These are phyloP conservation scores for Cephalopachus bancanus DNA, from an alignment of 2,797 vertebrate species.

Conservation along the genomic window DNA sequence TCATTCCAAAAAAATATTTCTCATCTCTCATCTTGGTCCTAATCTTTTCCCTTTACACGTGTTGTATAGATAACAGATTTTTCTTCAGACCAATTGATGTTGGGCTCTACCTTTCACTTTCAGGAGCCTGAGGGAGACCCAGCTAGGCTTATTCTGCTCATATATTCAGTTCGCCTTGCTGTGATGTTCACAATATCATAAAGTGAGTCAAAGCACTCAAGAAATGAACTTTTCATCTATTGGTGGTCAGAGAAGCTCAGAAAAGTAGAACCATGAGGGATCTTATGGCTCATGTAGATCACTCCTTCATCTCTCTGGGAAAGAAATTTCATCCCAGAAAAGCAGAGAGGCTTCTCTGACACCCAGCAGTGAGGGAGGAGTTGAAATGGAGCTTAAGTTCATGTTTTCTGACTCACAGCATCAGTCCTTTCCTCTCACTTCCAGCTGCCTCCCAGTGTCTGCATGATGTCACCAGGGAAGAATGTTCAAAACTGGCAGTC, in stretches of 20 bases:
- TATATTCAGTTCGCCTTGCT: neutral
- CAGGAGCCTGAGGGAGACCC: neutral
- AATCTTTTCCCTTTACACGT: neutral
- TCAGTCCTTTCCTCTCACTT: neutral
- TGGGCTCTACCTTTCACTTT: neutral
- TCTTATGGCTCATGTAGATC: neutral
- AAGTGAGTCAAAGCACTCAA: neutral
- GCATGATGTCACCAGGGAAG: neutral
- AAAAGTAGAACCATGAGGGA: neutral
- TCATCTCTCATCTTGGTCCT: neutral
- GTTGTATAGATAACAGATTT: neutral
- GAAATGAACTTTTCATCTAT: neutral
- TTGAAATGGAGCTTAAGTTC: neutral
- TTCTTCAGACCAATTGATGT: neutral
- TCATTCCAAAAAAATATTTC: neutral
- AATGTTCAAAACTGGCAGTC: neutral
- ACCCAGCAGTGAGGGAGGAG: rapidly evolving
- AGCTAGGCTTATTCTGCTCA: neutral
- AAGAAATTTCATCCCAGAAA: neutral
- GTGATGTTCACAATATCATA: neutral
- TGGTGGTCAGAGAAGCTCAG: neutral
- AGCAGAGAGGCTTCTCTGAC: too few species aligned
- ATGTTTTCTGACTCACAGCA: neutral
- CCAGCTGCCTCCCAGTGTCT: neutral
- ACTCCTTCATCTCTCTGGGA: neutral